Conservation (phyloP, 2,113 vertebrate species). For the Pelmatolapia mariae region DNA sequence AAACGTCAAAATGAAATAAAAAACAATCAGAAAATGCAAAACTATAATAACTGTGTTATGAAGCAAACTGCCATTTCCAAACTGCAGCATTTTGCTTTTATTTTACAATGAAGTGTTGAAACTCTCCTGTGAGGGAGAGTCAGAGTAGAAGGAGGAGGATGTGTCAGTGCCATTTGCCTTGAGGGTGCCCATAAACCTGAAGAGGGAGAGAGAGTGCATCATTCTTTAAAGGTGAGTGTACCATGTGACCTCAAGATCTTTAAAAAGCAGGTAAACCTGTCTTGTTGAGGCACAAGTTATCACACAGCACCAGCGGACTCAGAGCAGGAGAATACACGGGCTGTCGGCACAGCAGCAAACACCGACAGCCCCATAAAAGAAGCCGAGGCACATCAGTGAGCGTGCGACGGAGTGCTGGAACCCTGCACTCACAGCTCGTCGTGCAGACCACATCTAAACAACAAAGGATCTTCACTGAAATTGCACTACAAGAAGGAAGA, state of each 20-base stretch:
- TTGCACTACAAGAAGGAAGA: neutral
- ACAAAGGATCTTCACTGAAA: neutral
- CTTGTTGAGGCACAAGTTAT: slow-evolving; percentile 58
- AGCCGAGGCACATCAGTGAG: neutral
- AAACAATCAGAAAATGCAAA: neutral
- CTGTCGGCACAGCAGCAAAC: slow-evolving; percentile 45
- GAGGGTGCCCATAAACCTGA: slow-evolving; percentile 61
- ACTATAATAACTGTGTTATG: neutral
- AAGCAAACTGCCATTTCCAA: neutral
- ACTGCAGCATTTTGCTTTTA: slow-evolving; percentile 20
- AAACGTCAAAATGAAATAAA: neutral
- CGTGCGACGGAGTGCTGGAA: neutral
- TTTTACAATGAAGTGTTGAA: slow-evolving; percentile 34
- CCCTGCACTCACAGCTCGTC: neutral
- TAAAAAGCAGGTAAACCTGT: slow-evolving; percentile 68
- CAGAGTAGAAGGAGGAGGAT: slow-evolving; percentile 53
- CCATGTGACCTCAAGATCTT: slow-evolving; percentile 64
- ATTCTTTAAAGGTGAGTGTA: slow-evolving; percentile 65
- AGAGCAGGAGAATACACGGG: slow-evolving; percentile 41
- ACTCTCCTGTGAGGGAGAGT: slow-evolving; percentile 53
- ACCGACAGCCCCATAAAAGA: slow-evolving; percentile 46
- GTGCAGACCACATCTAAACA: neutral
- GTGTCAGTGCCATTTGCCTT: slow-evolving; percentile 67
- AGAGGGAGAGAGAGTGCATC: slow-evolving; percentile 57
- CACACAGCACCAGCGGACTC: slow-evolving; percentile 45